Percentiles rank a stretch among this genome's conserved stretches.
These are phyloP conservation scores for Sclerodermus sp. DNA, from an alignment of 2,888 invertebrate genomes.

Conservation along the genomic window DNA sequence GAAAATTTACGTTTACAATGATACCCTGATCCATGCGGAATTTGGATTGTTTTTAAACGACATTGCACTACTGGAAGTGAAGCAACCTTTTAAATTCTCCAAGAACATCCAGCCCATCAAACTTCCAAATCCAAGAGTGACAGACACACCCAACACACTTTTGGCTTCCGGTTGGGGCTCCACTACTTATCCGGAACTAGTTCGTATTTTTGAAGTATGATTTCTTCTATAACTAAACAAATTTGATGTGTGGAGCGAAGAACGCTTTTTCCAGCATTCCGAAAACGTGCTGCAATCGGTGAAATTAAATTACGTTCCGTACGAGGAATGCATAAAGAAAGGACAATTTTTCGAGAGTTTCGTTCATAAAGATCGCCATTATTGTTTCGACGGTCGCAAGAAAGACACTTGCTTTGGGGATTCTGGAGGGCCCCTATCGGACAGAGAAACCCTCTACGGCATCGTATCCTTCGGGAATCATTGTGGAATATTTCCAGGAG, in stretches of 20 bases:
- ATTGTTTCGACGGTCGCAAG: constrained; percentile 30
- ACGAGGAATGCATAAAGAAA: constrained; percentile 19
- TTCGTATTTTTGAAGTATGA: neutral
- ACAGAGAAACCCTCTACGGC: constrained; percentile 28
- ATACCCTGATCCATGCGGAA: constrained; percentile 8
- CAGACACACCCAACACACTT: constrained; percentile 17
- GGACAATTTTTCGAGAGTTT: constrained; percentile 14
- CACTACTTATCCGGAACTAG: neutral
- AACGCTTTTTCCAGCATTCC: neutral
- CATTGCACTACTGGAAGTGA: constrained; percentile 30
- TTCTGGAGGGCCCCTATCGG: constrained; percentile 38
- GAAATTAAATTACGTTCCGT: constrained; percentile 18
- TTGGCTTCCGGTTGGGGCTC: constrained; percentile 36
- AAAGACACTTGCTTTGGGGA: constrained; percentile 38
- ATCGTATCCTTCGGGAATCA: constrained; percentile 37
- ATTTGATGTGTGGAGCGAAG: neutral
- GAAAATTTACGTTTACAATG: constrained; percentile 19
- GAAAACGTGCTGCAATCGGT: neutral
- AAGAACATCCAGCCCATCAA: constrained; percentile 18
- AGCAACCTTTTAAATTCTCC: constrained; percentile 28
- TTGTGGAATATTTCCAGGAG: constrained; percentile 31
- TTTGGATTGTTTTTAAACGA: constrained; percentile 18
- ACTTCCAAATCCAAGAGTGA: constrained; percentile 20
- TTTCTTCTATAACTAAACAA: too few species aligned
- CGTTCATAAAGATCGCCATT: constrained; percentile 22